A percentile compares a stretch with the other conserved stretches of the same genome.
These are phyloP conservation scores for Temnopleurus reevesii DNA, from an alignment of 53 echinoderm and acorn worm genomes.

Conservation along the genomic window DNA sequence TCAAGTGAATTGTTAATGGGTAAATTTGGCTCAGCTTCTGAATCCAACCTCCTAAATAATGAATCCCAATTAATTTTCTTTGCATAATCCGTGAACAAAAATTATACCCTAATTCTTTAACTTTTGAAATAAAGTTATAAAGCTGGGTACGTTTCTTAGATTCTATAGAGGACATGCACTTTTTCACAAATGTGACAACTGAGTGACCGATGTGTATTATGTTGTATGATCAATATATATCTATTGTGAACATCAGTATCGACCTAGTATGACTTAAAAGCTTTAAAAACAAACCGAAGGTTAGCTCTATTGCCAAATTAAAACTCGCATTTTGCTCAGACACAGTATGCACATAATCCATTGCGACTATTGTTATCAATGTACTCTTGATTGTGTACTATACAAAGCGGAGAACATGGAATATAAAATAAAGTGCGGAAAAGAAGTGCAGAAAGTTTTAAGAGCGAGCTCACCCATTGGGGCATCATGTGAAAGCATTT, in stretches of 20 bases:
- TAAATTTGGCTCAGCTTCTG: not conserved
- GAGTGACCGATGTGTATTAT: slow-evolving; percentile 25
- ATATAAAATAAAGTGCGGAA: not conserved
- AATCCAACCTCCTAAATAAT: not conserved
- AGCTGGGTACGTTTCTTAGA: not conserved
- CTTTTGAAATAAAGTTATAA: too few relatives aligned
- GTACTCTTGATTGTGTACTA: not conserved
- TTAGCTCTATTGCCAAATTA: slow-evolving; percentile 10
- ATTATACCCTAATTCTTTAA: too few relatives aligned
- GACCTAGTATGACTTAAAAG: slow-evolving; percentile 32
- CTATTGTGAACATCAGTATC: slow-evolving; percentile 20
- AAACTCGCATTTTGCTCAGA: slow-evolving; percentile 21
- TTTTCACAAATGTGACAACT: not conserved
- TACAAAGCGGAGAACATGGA: slow-evolving; percentile 5
- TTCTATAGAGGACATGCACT: not conserved
- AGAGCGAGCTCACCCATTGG: not conserved
- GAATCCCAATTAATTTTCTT: not conserved
- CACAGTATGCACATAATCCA: not conserved
- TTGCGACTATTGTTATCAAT: slow-evolving; percentile 6
- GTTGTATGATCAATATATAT: slow-evolving; percentile 34
- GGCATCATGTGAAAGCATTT: slow-evolving; percentile 6
- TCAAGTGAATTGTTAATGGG: not conserved
- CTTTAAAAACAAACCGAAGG: slow-evolving; percentile 42
- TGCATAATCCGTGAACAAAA: not conserved
- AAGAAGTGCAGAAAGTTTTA: slow-evolving; percentile 9